Evolutionary conservation across 92 coral and sea anemone species (phyloP).

Genomic region (Zoanthus gigantus): DNA sequence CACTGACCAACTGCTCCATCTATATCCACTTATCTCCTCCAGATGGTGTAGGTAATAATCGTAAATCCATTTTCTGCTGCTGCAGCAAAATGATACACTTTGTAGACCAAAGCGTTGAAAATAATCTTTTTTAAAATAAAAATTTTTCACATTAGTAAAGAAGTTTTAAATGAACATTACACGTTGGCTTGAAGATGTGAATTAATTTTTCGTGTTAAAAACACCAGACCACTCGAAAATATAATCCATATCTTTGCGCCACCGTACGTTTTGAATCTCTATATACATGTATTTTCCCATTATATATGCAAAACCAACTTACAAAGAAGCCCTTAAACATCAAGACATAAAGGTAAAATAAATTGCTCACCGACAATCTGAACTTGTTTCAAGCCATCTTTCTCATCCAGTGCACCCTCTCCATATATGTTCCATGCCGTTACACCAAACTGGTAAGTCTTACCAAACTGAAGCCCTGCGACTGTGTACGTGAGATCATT

Average conservation of each 20-base stretch:
- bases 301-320: not conserved
- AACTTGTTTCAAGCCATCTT: not conserved
- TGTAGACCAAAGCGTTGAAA: too few species aligned
- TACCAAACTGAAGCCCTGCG: not conserved
- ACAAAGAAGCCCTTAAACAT: not conserved
- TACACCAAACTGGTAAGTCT: conserved; percentile 23
- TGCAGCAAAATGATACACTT: not conserved
- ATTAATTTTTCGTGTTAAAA: too few species aligned
- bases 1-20: not conserved
- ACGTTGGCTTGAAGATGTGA: too few species aligned
- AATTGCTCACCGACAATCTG: not conserved
- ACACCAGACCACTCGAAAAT: too few species aligned
- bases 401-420: not conserved
- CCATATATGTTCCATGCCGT: conserved; percentile 16
- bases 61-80: conserved; percentile 12
- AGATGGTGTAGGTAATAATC: too few species aligned
- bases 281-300: too few species aligned
- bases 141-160: too few species aligned
- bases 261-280: too few species aligned
- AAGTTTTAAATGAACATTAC: too few species aligned
- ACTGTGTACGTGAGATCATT: conserved; percentile 5
- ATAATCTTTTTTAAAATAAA: too few species aligned
- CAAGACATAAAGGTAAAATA: not conserved
- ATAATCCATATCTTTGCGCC: too few species aligned
- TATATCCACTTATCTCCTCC: not conserved